phyloP scores from a whole-genome alignment of 2,888 invertebrate species.

The Synergus laeviventris region DNA sequence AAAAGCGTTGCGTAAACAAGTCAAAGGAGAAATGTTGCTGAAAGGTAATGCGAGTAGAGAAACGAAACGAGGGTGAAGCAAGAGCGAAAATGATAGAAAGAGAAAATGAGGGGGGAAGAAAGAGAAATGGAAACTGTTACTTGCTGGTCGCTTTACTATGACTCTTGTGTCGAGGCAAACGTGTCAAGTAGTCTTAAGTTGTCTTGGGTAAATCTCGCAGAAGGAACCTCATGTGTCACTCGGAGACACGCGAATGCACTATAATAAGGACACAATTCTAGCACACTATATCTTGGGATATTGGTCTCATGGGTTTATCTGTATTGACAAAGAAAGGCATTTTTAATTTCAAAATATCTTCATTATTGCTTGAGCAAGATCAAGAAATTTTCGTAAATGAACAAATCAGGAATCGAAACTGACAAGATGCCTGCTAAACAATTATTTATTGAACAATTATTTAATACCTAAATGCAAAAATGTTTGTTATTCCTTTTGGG shows the following conservation, averaged over 20 bases:
- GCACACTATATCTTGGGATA: constrained; percentile 52
- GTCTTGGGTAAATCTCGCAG: constrained; percentile 67
- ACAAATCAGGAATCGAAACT: too few species aligned
- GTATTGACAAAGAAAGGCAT: background rate
- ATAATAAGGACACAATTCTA: constrained; percentile 61
- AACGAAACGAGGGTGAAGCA: constrained; percentile 46
- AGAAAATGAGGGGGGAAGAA: constrained; percentile 10
- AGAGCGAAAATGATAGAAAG: constrained; percentile 42
- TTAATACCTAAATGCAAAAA: too few species aligned
- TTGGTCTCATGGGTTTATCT: constrained; percentile 11
- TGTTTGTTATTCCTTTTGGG: too few species aligned
- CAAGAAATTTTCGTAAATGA: too few species aligned
- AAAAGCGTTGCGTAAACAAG: constrained; percentile 34
- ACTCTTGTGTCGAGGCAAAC: constrained; percentile 59
- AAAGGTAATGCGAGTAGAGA: constrained; percentile 43
- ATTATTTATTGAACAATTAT: too few species aligned
- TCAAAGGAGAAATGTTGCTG: constrained; percentile 28
- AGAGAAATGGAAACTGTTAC: constrained; percentile 56
- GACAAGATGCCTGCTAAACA: too few species aligned
- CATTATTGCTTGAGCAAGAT: too few species aligned
- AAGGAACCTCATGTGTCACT: constrained; percentile 42
- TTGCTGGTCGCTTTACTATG: constrained; percentile 48
- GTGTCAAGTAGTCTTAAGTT: constrained; percentile 72
- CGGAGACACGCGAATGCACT: constrained; percentile 55
- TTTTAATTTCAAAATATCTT: too few species aligned